phyloP scores from a whole-genome alignment of 2,113 vertebrate genomes.

The Mirza zaza region DNA sequence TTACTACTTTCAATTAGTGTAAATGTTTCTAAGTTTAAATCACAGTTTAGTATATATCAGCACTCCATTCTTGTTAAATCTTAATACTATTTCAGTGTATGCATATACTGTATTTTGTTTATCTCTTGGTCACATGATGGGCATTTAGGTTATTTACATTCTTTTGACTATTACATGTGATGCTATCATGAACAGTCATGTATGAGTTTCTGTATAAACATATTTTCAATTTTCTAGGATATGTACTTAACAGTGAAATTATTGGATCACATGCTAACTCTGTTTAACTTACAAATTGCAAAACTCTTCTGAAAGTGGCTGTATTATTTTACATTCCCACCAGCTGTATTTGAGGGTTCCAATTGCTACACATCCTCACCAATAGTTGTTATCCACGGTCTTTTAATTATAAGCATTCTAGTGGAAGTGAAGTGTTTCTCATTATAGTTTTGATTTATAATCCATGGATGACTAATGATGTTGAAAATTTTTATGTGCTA shows the following conservation, averaged over 20 bases:
- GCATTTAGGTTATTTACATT: neutral
- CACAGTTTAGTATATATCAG: too few species aligned
- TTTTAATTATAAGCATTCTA: neutral
- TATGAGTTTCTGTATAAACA: neutral
- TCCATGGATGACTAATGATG: neutral
- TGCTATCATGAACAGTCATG: neutral
- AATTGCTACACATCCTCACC: neutral
- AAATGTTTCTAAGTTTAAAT: neutral
- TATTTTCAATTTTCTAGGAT: neutral
- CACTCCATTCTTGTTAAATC: neutral
- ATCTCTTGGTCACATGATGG: neutral
- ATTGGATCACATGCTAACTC: neutral
- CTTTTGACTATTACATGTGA: neutral
- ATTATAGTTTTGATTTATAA: neutral
- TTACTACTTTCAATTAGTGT: neutral
- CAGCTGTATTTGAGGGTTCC: neutral
- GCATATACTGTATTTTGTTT: neutral
- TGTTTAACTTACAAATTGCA: neutral
- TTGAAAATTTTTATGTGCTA: neutral
- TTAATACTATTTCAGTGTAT: neutral
- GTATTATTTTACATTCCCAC: neutral
- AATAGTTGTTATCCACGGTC: neutral
- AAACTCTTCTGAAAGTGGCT: neutral
- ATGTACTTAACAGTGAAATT: neutral
- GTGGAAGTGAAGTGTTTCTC: neutral